Evolutionary conservation across 2,888 invertebrate species (phyloP).

Genomic region (Zonitis immaculata): DNA sequence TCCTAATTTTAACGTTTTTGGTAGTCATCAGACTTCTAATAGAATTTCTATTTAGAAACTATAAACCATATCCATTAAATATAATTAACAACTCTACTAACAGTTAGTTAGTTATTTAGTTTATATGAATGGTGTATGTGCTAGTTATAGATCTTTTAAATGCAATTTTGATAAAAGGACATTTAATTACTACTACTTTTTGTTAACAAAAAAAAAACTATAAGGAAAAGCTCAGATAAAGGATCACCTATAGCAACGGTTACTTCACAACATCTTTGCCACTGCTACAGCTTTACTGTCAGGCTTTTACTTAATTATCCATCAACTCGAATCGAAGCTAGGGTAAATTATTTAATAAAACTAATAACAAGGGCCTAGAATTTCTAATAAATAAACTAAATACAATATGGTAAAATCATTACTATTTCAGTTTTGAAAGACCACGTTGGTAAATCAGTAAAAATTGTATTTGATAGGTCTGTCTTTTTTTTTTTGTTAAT

Average conservation of each 20-base stretch:
- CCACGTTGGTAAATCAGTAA: too few species aligned
- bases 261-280: conserved; percentile 4
- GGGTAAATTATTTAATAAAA: conserved; percentile 22
- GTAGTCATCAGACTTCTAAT: background rate
- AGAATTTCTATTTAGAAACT: background rate
- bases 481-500: too few species aligned
- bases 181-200: conserved; percentile 15
- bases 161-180: conserved; percentile 9
- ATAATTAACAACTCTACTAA: conserved; percentile 5
- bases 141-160: conserved; percentile 9
- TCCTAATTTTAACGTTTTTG: background rate
- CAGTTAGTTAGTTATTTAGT: conserved; percentile 4
- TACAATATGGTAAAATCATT: conserved; percentile 24
- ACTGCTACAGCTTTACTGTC: conserved; percentile 4
- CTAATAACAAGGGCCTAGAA: conserved; percentile 18
- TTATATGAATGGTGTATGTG: conserved; percentile 12
- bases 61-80: conserved; percentile 1
- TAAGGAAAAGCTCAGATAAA: conserved; percentile 22
- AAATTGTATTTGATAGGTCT: too few species aligned
- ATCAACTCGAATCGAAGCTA: conserved; percentile 17
- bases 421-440: too few species aligned
- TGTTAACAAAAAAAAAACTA: conserved; percentile 8
- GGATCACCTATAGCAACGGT: conserved; percentile 17
- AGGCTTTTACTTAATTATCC: conserved; percentile 29
- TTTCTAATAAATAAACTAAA: conserved; percentile 25